phyloP scores from a whole-genome alignment of 2,888 invertebrate genomes.

The Heliconius erato region DNA sequence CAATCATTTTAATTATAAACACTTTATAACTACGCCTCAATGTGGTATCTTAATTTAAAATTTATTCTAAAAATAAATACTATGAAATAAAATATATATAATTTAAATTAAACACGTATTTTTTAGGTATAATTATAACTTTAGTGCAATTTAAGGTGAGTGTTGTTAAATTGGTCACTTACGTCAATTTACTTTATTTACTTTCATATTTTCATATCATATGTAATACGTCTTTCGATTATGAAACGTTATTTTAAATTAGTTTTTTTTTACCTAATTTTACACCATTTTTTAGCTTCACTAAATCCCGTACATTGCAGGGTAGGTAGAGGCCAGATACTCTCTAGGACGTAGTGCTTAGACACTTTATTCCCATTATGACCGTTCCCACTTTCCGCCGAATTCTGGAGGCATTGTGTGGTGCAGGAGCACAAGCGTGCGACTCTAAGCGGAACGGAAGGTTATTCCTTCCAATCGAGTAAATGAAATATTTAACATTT shows the following conservation, averaged over 20 bases:
- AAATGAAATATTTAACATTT: too few relatives aligned
- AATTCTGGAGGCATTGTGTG: too few relatives aligned
- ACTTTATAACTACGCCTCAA: not conserved
- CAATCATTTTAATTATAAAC: not conserved
- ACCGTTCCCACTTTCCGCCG: too few relatives aligned
- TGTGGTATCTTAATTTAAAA: not conserved
- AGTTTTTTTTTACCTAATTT: not conserved
- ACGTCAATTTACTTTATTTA: not conserved
- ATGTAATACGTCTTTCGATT: not conserved
- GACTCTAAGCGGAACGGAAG: too few relatives aligned
- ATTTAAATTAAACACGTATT: not conserved
- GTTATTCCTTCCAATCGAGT: too few relatives aligned
- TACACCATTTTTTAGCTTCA: not conserved
- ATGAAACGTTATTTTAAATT: not conserved
- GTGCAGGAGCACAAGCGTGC: too few relatives aligned
- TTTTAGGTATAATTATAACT: constrained; percentile 1
- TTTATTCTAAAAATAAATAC: too few relatives aligned
- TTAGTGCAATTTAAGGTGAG: not conserved
- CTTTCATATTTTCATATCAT: not conserved
- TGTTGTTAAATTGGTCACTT: constrained; percentile 4
- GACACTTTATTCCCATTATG: too few relatives aligned
- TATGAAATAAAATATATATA: not conserved
- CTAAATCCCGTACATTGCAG: not conserved
- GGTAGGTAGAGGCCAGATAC: too few relatives aligned
- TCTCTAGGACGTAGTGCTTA: too few relatives aligned